These are phyloP conservation scores for Coturnix japonica DNA, from an alignment of 2,113 vertebrate species.

Conservation along the genomic window DNA sequence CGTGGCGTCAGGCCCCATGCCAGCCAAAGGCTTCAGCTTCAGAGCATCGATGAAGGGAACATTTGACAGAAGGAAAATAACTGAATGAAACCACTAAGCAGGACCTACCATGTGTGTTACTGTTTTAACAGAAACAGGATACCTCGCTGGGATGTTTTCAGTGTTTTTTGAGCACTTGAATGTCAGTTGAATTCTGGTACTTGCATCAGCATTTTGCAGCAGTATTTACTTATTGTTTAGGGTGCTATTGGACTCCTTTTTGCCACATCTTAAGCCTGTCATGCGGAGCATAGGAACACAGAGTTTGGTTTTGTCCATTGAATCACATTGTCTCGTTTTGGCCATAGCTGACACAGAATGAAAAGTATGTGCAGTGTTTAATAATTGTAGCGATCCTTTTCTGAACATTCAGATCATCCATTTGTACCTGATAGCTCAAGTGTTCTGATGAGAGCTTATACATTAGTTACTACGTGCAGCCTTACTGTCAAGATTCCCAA, in stretches of 20 bases:
- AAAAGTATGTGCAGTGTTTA: not conserved
- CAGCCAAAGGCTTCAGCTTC: slow-evolving; percentile 87
- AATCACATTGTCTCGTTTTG: not conserved
- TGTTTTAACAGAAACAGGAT: not conserved
- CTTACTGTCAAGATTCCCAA: not conserved
- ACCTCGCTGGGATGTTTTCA: fast-evolving
- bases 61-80: slow-evolving; percentile 74
- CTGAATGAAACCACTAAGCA: slow-evolving; percentile 19
- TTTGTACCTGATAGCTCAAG: not conserved
- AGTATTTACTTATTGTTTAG: slow-evolving; percentile 34
- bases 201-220: slow-evolving; percentile 25
- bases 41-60: slow-evolving; percentile 95
- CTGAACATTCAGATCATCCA: not conserved
- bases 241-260: slow-evolving; percentile 33
- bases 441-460: not conserved
- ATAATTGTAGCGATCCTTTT: not conserved
- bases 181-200: slow-evolving; percentile 2
- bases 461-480: not conserved
- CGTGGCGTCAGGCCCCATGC: slow-evolving; percentile 80
- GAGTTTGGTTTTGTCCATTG: not conserved
- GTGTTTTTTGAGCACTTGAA: not conserved
- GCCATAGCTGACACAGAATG: not conserved
- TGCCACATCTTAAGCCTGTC: not conserved
- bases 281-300: not conserved
- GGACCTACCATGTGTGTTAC: not conserved